Base-by-base conservation (phyloP, 1,140 invertebrate genomes). In the Camponotus floridanus region DNA sequence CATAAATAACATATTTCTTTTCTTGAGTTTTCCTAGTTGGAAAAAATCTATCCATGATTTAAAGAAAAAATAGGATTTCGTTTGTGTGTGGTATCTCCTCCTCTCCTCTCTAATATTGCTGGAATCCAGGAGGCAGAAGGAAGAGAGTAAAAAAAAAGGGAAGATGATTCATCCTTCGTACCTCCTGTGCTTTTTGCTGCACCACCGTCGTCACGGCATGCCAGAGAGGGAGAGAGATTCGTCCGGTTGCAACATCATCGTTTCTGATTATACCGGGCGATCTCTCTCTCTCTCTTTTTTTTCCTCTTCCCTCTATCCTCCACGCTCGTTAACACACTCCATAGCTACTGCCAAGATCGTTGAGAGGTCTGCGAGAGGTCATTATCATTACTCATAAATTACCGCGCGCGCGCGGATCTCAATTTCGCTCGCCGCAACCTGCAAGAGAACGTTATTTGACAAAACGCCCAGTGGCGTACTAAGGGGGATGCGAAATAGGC, bases 361-460 rank as follows among this genome's bases (percentile, higher is more conserved):
- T 45, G 9, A 39, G 18, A 70, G 42, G 7, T 15, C 39, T n/a
- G 36, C 5, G 33, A 68, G 62, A 79, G 33, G n/a, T 79, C 55
- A 76, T 79, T 78, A 61, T 86, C 45, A 62, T 87, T 79, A 64
- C 26, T 51, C n/a, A 36, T 62, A 62, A 70, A 79, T 87, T 70
- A 71, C 18, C 45, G 57, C 39, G 62, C 59, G 39, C 31, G 48
- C 39, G 48, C 45, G 31, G 55, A 65, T 84, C 59, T 84, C 81
- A 65, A 74, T 84, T 59, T 84, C 42, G 42, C 21, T 55, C 45
- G n/a, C 4, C 15, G 42, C 45, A 79, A 33, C n/a, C n/a, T 18
- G 39, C 74, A 3, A 6, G 7, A 3, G 51, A 45, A 45, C 26
- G 26, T 45, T 51, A 78, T 18, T 67, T n/a, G 42, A 64, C 59